Evolutionary conservation across 1,140 invertebrate species (phyloP).

Genomic region (Drosophila dunni): DNA sequence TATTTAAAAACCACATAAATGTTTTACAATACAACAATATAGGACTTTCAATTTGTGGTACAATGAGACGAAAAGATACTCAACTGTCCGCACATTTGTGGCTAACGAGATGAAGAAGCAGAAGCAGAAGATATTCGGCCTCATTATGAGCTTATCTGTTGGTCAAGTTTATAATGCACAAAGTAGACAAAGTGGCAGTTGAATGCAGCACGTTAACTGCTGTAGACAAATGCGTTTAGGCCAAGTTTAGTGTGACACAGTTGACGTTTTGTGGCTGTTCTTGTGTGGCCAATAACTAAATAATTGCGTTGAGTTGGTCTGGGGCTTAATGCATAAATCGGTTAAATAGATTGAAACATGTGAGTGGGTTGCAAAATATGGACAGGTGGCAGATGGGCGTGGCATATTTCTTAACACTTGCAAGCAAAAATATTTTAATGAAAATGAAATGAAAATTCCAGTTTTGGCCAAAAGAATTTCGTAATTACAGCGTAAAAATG

Average conservation of each 20-base stretch:
- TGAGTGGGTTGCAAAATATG: background rate
- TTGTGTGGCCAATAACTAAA: conserved; percentile 78
- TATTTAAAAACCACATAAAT: background rate
- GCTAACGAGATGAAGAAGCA: background rate
- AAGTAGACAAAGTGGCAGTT: conserved; percentile 17
- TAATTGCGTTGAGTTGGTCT: conserved; percentile 57
- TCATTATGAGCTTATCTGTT: conserved; percentile 76
- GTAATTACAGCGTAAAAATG: conserved; percentile 82
- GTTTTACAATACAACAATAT: background rate
- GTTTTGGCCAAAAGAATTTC: conserved; percentile 80
- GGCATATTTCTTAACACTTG: conserved; percentile 69
- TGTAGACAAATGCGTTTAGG: background rate
- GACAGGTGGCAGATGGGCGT: conserved; percentile 14
- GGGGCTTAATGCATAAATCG: conserved; percentile 2
- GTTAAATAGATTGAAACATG: conserved; percentile 4
- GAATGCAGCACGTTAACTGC: conserved; percentile 34
- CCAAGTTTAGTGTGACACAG: conserved; percentile 10
- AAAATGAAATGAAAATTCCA: conserved; percentile 82
- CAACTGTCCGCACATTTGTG: conserved; percentile 58
- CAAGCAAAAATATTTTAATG: conserved; percentile 78
- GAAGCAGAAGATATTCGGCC: conserved; percentile 51
- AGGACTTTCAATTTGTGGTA: background rate
- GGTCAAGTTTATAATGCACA: conserved; percentile 77
- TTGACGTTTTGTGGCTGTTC: conserved; percentile 62
- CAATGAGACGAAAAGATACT: background rate